Conservation (phyloP, 1,140 invertebrate species). For the Drosophila suzukii region DNA sequence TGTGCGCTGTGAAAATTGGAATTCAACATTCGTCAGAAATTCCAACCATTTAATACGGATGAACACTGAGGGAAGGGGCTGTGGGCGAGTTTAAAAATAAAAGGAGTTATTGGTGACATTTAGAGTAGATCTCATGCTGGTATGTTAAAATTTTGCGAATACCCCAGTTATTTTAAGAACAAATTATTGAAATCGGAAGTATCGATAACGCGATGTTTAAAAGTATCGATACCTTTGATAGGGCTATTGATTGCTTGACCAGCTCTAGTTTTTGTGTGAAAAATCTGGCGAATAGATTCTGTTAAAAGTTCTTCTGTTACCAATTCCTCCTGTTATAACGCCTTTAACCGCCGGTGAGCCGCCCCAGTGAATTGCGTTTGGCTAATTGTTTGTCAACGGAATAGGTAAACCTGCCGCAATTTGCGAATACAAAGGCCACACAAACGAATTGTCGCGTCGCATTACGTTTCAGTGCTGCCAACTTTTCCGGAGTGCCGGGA, state of each 20-base stretch:
- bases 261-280: constrained; percentile 34
- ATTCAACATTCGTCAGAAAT: too few species aligned
- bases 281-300: constrained; percentile 40
- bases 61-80: too few species aligned
- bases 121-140: too few species aligned
- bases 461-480: constrained; percentile 69
- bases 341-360: too few species aligned
- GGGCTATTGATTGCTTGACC: background rate
- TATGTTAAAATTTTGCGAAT: too few species aligned
- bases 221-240: constrained; percentile 1
- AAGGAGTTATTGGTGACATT: too few species aligned
- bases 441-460: constrained; percentile 62
- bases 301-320: constrained; percentile 19
- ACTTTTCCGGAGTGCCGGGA: constrained; percentile 34
- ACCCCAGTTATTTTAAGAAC: too few species aligned
- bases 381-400: background rate
- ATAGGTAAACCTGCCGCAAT: background rate
- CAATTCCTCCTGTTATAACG: background rate
- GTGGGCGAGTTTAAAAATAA: too few species aligned
- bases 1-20: too few species aligned
- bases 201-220: too few species aligned
- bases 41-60: too few species aligned
- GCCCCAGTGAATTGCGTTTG: background rate
- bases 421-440: constrained; percentile 23
- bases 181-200: too few species aligned